phyloP scores from a whole-genome alignment of 2,888 invertebrate species.

The Calliphora vomitoria region DNA sequence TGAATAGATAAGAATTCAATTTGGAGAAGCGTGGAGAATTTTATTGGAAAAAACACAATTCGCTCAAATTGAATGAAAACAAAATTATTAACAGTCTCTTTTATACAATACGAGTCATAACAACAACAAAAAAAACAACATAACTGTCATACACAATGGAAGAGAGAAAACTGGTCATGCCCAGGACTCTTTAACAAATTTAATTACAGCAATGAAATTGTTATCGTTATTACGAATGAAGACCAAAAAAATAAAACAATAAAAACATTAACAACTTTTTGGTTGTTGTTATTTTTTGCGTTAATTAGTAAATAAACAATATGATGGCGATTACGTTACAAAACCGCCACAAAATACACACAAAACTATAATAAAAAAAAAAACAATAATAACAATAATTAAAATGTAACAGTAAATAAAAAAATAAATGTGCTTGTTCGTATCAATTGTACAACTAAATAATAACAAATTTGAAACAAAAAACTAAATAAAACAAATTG shows the following conservation, averaged over 20 bases:
- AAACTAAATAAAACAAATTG: background rate
- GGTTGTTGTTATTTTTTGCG: background rate
- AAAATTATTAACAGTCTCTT: background rate
- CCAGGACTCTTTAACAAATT: background rate
- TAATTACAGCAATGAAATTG: background rate
- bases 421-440: conserved; percentile 1
- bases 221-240: background rate
- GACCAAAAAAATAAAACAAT: background rate
- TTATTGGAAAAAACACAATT: background rate
- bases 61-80: background rate
- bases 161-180: background rate
- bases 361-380: background rate
- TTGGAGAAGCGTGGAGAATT: background rate
- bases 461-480: background rate
- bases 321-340: background rate
- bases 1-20: conserved; percentile 28
- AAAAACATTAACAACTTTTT: conserved; percentile 3
- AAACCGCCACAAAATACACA: background rate
- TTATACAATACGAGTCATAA: background rate
- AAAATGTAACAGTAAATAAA: conserved; percentile 7
- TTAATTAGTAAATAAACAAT: background rate
- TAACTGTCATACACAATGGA: background rate
- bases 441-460: background rate
- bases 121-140: background rate
- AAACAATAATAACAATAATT: background rate